phyloP scores from a whole-genome alignment of 2,888 invertebrate genomes.

The Chesias legatella region DNA sequence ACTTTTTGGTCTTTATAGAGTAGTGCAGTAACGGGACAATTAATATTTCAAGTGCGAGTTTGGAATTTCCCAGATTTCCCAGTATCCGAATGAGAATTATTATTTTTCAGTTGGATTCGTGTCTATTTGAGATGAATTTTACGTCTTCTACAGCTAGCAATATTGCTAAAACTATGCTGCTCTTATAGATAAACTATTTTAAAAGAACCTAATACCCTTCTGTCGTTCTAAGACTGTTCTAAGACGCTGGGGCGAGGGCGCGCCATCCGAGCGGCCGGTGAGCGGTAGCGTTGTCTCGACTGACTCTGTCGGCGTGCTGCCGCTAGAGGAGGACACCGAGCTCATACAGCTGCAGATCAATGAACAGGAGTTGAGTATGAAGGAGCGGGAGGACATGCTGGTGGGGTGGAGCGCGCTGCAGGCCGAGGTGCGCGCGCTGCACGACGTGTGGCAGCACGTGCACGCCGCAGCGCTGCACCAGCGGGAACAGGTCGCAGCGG shows the following conservation, averaged over 20 bases:
- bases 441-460: conserved; percentile 83
- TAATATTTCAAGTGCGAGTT: too few species aligned
- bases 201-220: too few species aligned
- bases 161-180: too few species aligned
- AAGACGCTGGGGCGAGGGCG: background rate
- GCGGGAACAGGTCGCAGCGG: conserved; percentile 32
- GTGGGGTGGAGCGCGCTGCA: conserved; percentile 84
- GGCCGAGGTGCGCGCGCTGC: conserved; percentile 84
- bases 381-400: conserved; percentile 75
- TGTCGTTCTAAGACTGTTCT: too few species aligned
- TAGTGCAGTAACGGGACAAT: too few species aligned
- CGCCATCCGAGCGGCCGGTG: conserved; percentile 7
- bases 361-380: conserved; percentile 56
- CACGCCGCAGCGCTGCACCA: conserved; percentile 50
- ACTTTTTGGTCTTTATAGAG: too few species aligned
- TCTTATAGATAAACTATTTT: too few species aligned
- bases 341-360: conserved; percentile 50
- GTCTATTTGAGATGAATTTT: too few species aligned
- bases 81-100: too few species aligned
- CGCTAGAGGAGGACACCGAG: conserved; percentile 37
- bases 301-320: conserved; percentile 66
- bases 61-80: too few species aligned
- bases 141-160: too few species aligned
- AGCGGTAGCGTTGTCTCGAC: conserved; percentile 51
- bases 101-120: too few species aligned